phyloP scores from a whole-genome alignment of 2,888 invertebrate genomes.

The Euzetes globulus region DNA sequence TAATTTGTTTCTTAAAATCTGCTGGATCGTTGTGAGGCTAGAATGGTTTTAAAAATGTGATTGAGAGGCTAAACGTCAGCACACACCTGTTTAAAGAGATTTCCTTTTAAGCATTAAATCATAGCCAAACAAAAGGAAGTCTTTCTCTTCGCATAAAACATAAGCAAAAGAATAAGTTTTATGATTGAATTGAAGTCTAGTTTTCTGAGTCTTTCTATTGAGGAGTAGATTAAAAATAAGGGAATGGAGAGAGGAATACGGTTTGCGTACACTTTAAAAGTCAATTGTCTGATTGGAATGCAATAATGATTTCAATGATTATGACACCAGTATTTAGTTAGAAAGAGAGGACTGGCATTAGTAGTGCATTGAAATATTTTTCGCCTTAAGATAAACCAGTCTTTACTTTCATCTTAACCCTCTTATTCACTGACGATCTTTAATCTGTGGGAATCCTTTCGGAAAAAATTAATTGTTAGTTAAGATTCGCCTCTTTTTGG shows the following conservation, averaged over 20 bases:
- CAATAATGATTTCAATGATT: constrained; percentile 17
- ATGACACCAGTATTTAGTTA: constrained; percentile 7
- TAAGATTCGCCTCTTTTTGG: not conserved
- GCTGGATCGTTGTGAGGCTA: too few relatives aligned
- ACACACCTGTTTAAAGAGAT: not conserved
- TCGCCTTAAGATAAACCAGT: constrained; percentile 27
- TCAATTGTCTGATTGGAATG: constrained; percentile 28
- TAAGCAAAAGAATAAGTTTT: not conserved
- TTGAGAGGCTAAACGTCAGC: too few relatives aligned
- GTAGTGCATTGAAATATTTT: constrained; percentile 5
- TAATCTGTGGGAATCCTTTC: constrained; percentile 30
- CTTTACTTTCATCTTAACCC: constrained; percentile 15
- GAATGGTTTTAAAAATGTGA: too few relatives aligned
- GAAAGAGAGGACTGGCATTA: not conserved
- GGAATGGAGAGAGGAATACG: not conserved
- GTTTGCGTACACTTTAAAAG: constrained; percentile 4
- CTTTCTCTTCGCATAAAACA: not conserved
- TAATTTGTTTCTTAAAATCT: too few relatives aligned
- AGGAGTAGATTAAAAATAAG: not conserved
- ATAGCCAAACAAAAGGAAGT: not conserved
- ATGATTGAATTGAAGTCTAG: constrained; percentile 6
- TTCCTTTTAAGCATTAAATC: not conserved
- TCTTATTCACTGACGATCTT: not conserved
- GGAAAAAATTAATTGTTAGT: constrained; percentile 17
- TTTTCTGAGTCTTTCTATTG: not conserved